A percentile compares a stretch with the other conserved stretches of the same genome.
Evolutionary conservation across 30 jellyfish, hydroid and myxozoan species (phyloP).

Genomic region (Turritopsis dohrnii): DNA sequence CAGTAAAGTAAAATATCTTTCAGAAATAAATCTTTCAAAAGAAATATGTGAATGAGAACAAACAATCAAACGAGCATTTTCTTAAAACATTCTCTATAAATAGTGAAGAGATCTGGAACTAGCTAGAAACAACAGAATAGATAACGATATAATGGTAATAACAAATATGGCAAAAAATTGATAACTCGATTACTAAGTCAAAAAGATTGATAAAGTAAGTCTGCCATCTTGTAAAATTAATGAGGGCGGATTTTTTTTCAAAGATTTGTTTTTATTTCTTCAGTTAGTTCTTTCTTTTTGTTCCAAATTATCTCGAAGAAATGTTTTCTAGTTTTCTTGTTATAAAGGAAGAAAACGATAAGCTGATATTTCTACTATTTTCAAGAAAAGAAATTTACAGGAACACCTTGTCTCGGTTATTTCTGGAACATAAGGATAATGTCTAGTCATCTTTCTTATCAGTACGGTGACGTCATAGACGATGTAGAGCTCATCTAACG

Average conservation of each 20-base stretch:
- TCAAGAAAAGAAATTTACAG: background rate
- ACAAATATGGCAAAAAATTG: background rate
- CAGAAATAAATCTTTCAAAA: too few relatives aligned
- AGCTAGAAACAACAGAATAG: background rate
- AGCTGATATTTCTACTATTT: background rate
- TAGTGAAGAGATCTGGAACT: background rate
- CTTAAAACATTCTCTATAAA: background rate
- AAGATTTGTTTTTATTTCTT: background rate
- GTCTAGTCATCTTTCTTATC: background rate
- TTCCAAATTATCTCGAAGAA: too few relatives aligned
- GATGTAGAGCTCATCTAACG: too few relatives aligned
- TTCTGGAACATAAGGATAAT: background rate
- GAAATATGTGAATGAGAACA: too few relatives aligned
- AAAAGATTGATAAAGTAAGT: background rate
- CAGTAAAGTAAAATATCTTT: too few relatives aligned
- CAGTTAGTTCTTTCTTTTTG: background rate
- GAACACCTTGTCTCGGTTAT: background rate
- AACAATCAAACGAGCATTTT: too few relatives aligned
- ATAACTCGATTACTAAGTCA: background rate
- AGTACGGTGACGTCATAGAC: background rate
- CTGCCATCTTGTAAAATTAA: background rate
- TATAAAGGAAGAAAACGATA: background rate
- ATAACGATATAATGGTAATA: too few relatives aligned
- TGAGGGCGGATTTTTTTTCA: background rate
- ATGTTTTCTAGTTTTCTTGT: background rate